Evolutionary conservation across 2,797 vertebrate species (phyloP).

Genomic region (Pipistrellus kuhlii): DNA sequence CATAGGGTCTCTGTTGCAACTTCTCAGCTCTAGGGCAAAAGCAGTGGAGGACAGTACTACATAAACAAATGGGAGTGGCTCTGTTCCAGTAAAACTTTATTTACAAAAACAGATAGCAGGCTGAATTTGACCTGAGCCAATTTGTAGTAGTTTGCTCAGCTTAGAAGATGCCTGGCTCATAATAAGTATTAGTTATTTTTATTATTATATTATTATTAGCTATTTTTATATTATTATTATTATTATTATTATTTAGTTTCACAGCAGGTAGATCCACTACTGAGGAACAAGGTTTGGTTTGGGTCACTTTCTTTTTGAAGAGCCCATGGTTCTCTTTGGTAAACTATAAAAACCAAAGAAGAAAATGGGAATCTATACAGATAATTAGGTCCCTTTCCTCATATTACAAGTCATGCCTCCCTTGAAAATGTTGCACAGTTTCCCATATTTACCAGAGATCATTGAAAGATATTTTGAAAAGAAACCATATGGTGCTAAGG

Average conservation of each 20-base stretch:
- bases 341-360: not conserved
- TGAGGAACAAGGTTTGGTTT: conserved; percentile 28
- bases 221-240: not conserved
- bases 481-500: not conserved
- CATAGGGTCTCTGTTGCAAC: not conserved
- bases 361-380: not conserved
- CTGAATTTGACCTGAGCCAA: not conserved
- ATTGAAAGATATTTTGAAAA: not conserved
- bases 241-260: not conserved
- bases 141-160: not conserved
- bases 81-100: not conserved
- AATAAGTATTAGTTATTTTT: not conserved
- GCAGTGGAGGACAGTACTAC: not conserved
- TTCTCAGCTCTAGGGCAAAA: not conserved
- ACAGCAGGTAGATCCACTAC: not conserved
- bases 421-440: not conserved
- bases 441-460: not conserved
- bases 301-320: not conserved
- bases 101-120: not conserved
- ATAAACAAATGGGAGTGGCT: not conserved
- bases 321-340: not conserved
- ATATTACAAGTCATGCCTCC: not conserved
- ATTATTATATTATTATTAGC: not conserved
- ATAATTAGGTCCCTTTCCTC: not conserved
- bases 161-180: not conserved